A percentile compares a stretch with the other conserved stretches of the same genome.
phyloP scores from a whole-genome alignment of 2,888 invertebrate species.

The Nymphalis urticae region DNA sequence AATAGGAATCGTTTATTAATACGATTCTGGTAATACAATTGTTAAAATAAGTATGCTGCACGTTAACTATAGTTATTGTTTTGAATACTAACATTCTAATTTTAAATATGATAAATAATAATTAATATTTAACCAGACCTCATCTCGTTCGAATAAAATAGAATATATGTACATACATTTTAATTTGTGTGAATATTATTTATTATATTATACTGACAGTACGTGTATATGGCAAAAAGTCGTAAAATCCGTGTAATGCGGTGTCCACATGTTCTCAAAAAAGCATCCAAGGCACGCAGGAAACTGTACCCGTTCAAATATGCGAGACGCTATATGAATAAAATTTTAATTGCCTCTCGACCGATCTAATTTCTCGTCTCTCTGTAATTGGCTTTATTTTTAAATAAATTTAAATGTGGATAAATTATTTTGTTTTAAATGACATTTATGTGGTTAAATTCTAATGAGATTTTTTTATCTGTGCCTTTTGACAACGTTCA shows the following conservation, averaged over 20 bases:
- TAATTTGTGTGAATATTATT: not conserved
- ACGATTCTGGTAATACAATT: not conserved
- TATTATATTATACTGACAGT: slow-evolving; percentile 28
- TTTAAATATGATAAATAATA: not conserved
- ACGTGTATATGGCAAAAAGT: slow-evolving; percentile 26
- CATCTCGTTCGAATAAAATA: not conserved
- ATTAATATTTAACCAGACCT: not conserved
- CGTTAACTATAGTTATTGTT: too few relatives aligned
- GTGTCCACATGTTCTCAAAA: slow-evolving; percentile 32
- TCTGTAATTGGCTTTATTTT: slow-evolving; percentile 9
- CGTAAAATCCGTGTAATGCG: slow-evolving; percentile 42
- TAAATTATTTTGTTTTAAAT: slow-evolving; percentile 2
- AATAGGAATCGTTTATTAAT: slow-evolving; percentile 25
- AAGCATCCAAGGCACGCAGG: slow-evolving; percentile 40
- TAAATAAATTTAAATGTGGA: not conserved
- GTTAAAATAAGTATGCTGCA: not conserved
- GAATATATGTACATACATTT: not conserved
- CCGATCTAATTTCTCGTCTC: slow-evolving; percentile 17
- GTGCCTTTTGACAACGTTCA: not conserved
- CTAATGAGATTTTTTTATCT: not conserved
- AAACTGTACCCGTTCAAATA: slow-evolving; percentile 36
- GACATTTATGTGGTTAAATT: not conserved
- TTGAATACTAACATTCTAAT: not conserved
- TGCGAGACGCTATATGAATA: slow-evolving; percentile 36
- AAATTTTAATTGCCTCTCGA: slow-evolving; percentile 41